A percentile compares a stretch with the other conserved stretches of the same genome.
Evolutionary conservation across 2,113 vertebrate species (phyloP).

Genomic region (Porphyrio hochstetteri): DNA sequence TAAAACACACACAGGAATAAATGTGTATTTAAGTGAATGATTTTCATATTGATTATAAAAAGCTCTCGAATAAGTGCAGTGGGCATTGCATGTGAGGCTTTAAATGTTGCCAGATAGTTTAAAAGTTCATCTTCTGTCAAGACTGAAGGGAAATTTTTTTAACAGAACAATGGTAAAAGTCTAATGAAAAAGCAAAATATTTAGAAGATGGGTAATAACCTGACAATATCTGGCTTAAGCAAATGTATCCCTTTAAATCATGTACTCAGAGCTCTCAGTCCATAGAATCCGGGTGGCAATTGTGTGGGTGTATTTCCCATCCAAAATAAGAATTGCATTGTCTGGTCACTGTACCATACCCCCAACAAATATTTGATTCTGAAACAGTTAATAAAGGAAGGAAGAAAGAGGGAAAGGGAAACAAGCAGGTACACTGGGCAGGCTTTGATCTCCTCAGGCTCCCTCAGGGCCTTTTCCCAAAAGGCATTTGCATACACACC

Average conservation of each 20-base stretch:
- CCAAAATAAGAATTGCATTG: not conserved
- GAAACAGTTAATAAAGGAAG: not conserved
- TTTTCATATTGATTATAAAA: not conserved
- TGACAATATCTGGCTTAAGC: not conserved
- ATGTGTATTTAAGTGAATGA: not conserved
- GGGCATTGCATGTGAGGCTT: not conserved
- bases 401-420: not conserved
- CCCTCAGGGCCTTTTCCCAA: not conserved
- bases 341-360: not conserved
- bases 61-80: not conserved
- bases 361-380: not conserved
- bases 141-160: not conserved
- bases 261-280: not conserved
- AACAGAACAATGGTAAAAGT: not conserved
- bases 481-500: rapidly evolving
- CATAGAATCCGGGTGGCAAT: not conserved
- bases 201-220: not conserved
- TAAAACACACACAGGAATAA: not conserved
- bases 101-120: not conserved
- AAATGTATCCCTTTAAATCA: not conserved
- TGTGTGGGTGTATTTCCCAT: not conserved
- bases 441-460: not conserved
- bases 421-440: not conserved
- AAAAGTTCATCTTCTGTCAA: not conserved
- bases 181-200: not conserved